Evolutionary conservation across 2,797 vertebrate species (phyloP), one percentile per base, ranked within the genome.

Genomic region (Argya squamiceps): DNA sequence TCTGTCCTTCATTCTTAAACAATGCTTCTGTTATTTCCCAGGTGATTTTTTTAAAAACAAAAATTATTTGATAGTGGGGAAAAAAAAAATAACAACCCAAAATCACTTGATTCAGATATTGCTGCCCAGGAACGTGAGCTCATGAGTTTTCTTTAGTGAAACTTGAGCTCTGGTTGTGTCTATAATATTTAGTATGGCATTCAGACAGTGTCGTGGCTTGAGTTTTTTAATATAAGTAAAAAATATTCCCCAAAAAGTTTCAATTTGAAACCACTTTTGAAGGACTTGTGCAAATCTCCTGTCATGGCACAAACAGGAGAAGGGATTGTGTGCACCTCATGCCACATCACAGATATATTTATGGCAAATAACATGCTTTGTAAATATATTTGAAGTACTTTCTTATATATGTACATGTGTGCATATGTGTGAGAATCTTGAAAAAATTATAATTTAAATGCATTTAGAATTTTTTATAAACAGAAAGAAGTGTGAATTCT

Each of bases 361-460:
- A 15, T 43, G 27, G 2, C 22, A 20, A 1, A 8, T 4, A 12
- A 2, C 3, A 10, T 34, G 20, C 17, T 22, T 24, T 44, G 6
- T 2, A 14, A 8, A 15, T 29, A 11, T 9, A 41, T 52, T 30
- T 39, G 20, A 60, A 14, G 11, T 12, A 4, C 4, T 34, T 55
- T 18, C 5, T 34, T 27, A 8, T 24, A 4, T 5, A 55, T 15
- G 1, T n/a, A 6, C 30, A 15, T 36, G 1, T 12, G 17, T 10
- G 5, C 12, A 15, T 12, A 12, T 19, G 2, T 20, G 8, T 24
- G 41, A 55, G 15, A 68, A n/a, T n/a, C 9, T 12, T 62, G 16
- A 7, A 73, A 56, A 71, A 68, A 32, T 5, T 62, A 20, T 15
- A 10, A 83, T 73, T 64, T 53, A 49, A 89, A 87, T 52, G 9